Base-by-base conservation (phyloP, 1,140 invertebrate species). In the Heterodera schachtii region DNA sequence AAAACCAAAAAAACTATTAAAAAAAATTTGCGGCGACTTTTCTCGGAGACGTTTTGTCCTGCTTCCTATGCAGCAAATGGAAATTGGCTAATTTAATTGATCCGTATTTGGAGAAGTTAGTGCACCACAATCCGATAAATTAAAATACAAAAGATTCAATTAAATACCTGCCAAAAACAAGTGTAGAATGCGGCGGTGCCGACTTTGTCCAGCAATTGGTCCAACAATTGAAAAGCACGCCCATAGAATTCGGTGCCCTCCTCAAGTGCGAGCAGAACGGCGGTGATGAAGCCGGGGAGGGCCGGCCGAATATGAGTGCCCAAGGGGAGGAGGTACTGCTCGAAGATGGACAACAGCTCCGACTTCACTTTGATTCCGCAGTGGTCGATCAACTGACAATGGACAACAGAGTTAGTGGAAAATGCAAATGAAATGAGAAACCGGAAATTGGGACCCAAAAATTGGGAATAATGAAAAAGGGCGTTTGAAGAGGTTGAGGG, bases 201-300 rank as follows among this genome's bases (percentile, higher is more conserved):
- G 47, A 95, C 94, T n/a, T 93, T 94, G 52, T 93, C 92, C 88
- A 94, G 94, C 31, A 95, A 94, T 90, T 94, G 93, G 84, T 94
- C 94, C 43, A 96, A 88, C 69, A 96, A 91, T 13, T 91, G 90
- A 90, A 94, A 94, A 0, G 94, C 94, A 93, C 94, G 93, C 78
- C 95, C 94, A 91, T 94, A 95, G 90, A 95, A 94, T 90, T 97
- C 96, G 31, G 95, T 94, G 6, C 94, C 95, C 90, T 95, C 94
- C 90, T 97, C 96, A 80, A 96, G 92, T 43, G 95, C 95, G 66
- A 95, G 93, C 73, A 97, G 90, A 78, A 95, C 93, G 3, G 94
- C 95, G 83, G 94, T 94, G 0, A 96, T 90, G 89, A 97, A 95
- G 19, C 96, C 96, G 90, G 94, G 94, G 9, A 97, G 90, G 4